phyloP scores from a whole-genome alignment of 2,888 invertebrate genomes.

The Eupithecia inturbata region DNA sequence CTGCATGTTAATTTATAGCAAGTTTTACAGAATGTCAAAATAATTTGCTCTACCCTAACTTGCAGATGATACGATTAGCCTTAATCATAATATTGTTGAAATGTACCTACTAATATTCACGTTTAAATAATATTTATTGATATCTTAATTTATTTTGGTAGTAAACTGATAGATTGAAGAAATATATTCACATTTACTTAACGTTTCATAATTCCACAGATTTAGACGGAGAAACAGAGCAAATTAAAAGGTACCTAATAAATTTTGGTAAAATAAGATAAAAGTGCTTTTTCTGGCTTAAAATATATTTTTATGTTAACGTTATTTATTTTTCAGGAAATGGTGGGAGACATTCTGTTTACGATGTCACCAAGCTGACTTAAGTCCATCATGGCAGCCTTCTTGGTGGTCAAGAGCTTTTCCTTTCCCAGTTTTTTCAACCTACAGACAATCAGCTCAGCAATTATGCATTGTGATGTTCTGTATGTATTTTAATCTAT shows the following conservation, averaged over 20 bases:
- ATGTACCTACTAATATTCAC: background rate
- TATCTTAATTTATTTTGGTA: background rate
- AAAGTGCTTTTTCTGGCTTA: background rate
- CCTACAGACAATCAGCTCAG: constrained; percentile 83
- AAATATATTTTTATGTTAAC: background rate
- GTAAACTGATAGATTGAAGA: background rate
- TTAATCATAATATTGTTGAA: background rate
- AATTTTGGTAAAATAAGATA: background rate
- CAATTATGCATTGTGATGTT: constrained; percentile 71
- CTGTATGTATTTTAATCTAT: constrained; percentile 61
- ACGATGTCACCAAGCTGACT: constrained; percentile 86
- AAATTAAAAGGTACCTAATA: constrained; percentile 33
- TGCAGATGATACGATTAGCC: background rate
- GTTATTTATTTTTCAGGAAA: constrained; percentile 46
- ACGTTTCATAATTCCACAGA: constrained; percentile 17
- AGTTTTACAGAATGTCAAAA: background rate
- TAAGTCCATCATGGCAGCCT: constrained; percentile 86
- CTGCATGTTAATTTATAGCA: background rate
- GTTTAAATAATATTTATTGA: background rate
- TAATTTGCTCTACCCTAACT: background rate
- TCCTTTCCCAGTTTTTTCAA: constrained; percentile 89
- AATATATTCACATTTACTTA: background rate
- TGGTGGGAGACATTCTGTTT: constrained; percentile 88
- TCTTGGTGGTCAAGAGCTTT: constrained; percentile 86
- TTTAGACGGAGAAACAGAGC: constrained; percentile 23